These are phyloP conservation scores for Zaprionus lachaisei DNA, from an alignment of 1,140 invertebrate genomes.

Conservation along the genomic window DNA sequence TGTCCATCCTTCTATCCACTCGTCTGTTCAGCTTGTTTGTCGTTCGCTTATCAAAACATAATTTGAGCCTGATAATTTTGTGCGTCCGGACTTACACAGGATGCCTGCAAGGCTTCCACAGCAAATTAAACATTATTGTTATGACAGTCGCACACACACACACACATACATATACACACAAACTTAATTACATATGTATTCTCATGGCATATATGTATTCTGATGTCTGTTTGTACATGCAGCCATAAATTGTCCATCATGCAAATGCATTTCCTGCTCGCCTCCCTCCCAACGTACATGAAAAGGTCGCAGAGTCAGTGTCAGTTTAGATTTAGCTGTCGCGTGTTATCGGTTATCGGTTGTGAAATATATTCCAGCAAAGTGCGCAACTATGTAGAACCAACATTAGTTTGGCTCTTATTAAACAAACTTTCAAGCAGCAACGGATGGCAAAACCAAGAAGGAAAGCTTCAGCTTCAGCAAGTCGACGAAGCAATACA, in stretches of 20 bases:
- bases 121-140: slow-evolving; percentile 69
- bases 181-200: slow-evolving; percentile 1
- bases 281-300: neutral
- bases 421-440: neutral
- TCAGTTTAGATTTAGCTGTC: slow-evolving; percentile 2
- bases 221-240: neutral
- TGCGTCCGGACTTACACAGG: slow-evolving; percentile 38
- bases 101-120: slow-evolving; percentile 38
- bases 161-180: neutral
- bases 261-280: neutral
- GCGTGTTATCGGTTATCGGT: neutral
- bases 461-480: neutral
- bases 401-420: slow-evolving; percentile 1
- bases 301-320: neutral
- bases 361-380: slow-evolving; percentile 6
- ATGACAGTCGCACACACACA: slow-evolving; percentile 23
- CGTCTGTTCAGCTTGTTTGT: slow-evolving; percentile 30
- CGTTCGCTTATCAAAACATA: slow-evolving; percentile 64
- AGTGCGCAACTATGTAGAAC: slow-evolving; percentile 1
- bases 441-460: neutral
- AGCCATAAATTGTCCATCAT: slow-evolving; percentile 2
- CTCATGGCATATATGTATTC: neutral
- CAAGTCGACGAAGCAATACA: neutral
- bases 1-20: neutral
- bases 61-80: slow-evolving; percentile 61